Percentiles rank a stretch among this genome's conserved stretches.
These are phyloP conservation scores for Choreutis nemorana DNA, from an alignment of 2,888 invertebrate genomes.

Conservation along the genomic window DNA sequence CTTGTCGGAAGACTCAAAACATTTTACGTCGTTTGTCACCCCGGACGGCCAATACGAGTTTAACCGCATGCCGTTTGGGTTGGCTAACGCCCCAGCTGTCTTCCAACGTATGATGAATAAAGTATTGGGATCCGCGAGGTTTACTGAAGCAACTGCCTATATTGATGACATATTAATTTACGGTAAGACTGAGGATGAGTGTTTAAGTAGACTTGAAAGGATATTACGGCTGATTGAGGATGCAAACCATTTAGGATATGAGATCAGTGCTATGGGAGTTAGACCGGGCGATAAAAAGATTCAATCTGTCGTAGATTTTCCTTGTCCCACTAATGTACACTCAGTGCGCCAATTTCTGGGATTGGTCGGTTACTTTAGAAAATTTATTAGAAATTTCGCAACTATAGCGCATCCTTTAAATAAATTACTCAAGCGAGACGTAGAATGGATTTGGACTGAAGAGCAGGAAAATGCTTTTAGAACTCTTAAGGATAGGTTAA, in stretches of 20 bases:
- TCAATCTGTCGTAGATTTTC: not conserved
- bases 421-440: slow-evolving; percentile 3
- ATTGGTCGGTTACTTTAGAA: slow-evolving; percentile 3
- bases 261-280: not conserved
- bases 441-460: not conserved
- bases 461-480: slow-evolving; percentile 5
- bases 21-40: too few relatives aligned
- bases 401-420: slow-evolving; percentile 7
- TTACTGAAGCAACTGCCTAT: slow-evolving; percentile 7
- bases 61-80: slow-evolving; percentile 4
- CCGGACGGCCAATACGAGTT: too few relatives aligned
- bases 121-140: slow-evolving; percentile 2
- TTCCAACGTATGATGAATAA: slow-evolving; percentile 13
- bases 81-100: slow-evolving; percentile 16
- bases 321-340: not conserved
- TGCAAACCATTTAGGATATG: slow-evolving; percentile 9
- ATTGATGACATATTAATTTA: slow-evolving; percentile 7
- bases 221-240: slow-evolving; percentile 14
- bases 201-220: slow-evolving; percentile 13
- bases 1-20: too few relatives aligned
- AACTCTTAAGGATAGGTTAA: slow-evolving; percentile 3
- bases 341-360: not conserved
- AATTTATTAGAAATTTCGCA: slow-evolving; percentile 6
- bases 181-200: slow-evolving; percentile 6
- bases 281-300: not conserved